A percentile compares a stretch with the other conserved stretches of the same genome.
Evolutionary conservation across 2,888 invertebrate genomes (phyloP).

Genomic region (Frankliniella fusca): DNA sequence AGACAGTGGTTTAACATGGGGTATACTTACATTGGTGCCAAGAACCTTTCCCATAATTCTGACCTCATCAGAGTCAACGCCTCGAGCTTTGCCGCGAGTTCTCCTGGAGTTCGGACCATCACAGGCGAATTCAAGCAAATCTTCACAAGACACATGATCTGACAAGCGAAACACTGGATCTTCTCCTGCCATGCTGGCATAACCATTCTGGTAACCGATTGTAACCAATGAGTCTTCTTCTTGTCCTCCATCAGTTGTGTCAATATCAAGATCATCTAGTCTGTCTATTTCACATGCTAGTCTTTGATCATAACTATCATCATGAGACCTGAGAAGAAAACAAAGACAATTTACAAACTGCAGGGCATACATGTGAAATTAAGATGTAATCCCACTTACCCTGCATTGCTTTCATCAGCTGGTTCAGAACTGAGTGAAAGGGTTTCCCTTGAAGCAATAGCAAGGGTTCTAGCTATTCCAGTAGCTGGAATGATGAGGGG

Average conservation of each 20-base stretch:
- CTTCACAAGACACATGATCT: constrained; percentile 88
- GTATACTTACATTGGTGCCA: constrained; percentile 60
- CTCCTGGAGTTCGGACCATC: constrained; percentile 64
- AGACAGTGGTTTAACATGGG: not conserved
- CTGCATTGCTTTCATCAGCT: not conserved
- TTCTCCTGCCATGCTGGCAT: not conserved
- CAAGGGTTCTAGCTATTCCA: constrained; percentile 39
- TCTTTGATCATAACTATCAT: constrained; percentile 53
- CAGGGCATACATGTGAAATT: not conserved
- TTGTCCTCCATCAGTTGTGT: constrained; percentile 37
- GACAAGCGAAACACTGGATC: constrained; percentile 42
- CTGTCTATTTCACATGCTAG: constrained; percentile 60
- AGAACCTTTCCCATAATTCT: constrained; percentile 87
- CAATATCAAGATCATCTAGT: constrained; percentile 54
- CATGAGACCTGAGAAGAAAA: not conserved
- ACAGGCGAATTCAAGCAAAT: constrained; percentile 81
- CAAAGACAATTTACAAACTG: not conserved
- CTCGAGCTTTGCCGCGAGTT: constrained; percentile 65
- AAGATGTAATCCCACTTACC: not conserved
- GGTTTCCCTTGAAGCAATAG: not conserved
- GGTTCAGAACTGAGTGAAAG: constrained; percentile 32
- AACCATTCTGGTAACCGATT: not conserved
- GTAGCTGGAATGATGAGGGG: constrained; percentile 66
- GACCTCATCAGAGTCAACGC: constrained; percentile 86
- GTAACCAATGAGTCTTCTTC: not conserved